A percentile compares a stretch with the other conserved stretches of the same genome.
Evolutionary conservation across 2,888 invertebrate species (phyloP).

Genomic region (Chaetoderma sp.): DNA sequence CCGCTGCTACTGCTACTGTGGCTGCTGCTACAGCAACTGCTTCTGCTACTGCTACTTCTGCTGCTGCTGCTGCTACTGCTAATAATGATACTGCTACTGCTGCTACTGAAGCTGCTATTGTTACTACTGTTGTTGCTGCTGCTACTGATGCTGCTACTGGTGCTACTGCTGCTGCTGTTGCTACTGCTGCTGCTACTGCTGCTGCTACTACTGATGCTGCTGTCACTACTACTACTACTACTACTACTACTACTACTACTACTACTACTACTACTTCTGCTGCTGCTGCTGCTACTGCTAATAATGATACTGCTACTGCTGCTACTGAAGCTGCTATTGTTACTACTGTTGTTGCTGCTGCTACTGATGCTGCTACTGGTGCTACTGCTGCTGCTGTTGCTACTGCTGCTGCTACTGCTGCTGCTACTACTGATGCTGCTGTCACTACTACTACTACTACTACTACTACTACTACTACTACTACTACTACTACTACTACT

Average conservation of each 20-base stretch:
- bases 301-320: too few relatives aligned
- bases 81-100: too few relatives aligned
- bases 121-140: background rate
- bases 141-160: too few relatives aligned
- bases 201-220: too few relatives aligned
- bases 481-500: conserved; percentile 13
- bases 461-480: conserved; percentile 15
- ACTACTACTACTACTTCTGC: too few relatives aligned
- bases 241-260: conserved; percentile 12
- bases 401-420: conserved; percentile 16
- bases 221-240: conserved; percentile 12
- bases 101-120: too few relatives aligned
- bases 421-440: too few relatives aligned
- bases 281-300: too few relatives aligned
- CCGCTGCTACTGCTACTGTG: conserved; percentile 19
- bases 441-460: conserved; percentile 8
- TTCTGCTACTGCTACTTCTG: too few relatives aligned
- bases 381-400: conserved; percentile 9
- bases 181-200: conserved; percentile 1
- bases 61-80: too few relatives aligned
- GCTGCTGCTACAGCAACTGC: conserved; percentile 9
- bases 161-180: conserved; percentile 2
- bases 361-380: too few relatives aligned
- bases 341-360: background rate
- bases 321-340: too few relatives aligned